Evolutionary conservation across 2,888 invertebrate genomes (phyloP), one percentile per base, ranked within the genome.

Genomic region (Xanthia icteritia): DNA sequence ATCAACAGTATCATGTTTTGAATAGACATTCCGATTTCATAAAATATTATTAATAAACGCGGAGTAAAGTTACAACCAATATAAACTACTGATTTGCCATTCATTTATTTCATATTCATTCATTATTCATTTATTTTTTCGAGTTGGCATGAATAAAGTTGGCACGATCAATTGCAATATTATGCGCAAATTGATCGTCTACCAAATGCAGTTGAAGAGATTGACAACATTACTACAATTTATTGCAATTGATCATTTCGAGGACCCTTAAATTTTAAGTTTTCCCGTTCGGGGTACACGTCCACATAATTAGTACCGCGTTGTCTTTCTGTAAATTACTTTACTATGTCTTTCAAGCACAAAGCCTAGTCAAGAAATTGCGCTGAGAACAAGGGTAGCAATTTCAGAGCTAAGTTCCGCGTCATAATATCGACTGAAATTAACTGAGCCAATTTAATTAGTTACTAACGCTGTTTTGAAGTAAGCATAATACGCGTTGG

Each of bases 361-460:
- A 84, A 86, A 81, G 79, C 66, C 51, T 77, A 73, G 77, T 76
- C 75, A 77, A 82, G 84, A 80, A 80, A 77, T 69, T 77, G 65
- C 65, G 60, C 76, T 78, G 58, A 54, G 45, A 81, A 78, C 68
- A 65, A 76, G 42, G 81, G 69, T 76, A 58, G 61, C 67, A 74
- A 76, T 71, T 79, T 60, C 63, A 15, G 60, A 58, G 70, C 68
- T 73, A 23, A n/a, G 20, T 73, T 66, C 63, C 60, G 9, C 58
- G 61, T 42, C 48, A 36, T 70, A 78, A 48, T 67, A 36, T 42
- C 9, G 54, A 61, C 66, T 72, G 48, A 58, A 73, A 72, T 79
- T 48, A 63, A 67, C 56, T 31, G 13, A 45, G 27, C 51, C 42
- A 45, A 61, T 45, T 54, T 75, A 39, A 45, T 39, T 75, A 36